Conservation (phyloP, 2,113 vertebrate genomes). For the Sialia sialis region DNA sequence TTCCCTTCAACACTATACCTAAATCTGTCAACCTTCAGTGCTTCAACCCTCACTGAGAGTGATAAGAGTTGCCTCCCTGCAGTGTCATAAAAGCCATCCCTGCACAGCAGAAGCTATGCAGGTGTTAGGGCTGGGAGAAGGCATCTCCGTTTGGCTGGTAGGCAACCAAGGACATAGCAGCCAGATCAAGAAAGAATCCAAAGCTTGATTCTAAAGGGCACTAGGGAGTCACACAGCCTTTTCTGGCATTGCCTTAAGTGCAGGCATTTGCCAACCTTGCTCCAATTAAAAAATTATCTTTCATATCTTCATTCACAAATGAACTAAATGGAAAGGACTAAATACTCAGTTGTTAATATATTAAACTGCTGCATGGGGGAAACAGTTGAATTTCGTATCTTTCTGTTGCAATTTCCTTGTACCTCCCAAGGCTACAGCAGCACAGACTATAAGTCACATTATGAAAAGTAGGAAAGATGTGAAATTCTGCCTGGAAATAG, state of each 20-base stretch:
- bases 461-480: background rate
- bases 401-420: background rate
- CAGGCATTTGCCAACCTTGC: background rate
- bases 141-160: background rate
- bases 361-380: background rate
- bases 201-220: background rate
- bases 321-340: background rate
- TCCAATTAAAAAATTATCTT: background rate
- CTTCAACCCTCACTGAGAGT: background rate
- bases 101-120: background rate
- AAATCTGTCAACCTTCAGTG: background rate
- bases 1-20: background rate
- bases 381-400: background rate
- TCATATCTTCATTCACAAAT: background rate
- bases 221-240: accelerated
- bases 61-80: background rate
- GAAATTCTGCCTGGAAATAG: background rate
- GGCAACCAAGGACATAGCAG: background rate
- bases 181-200: background rate
- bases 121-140: background rate
- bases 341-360: background rate
- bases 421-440: background rate
- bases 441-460: background rate
- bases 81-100: background rate
- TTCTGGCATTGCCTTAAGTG: background rate